These are phyloP conservation scores for Orthonyx spaldingii DNA, from an alignment of 2,113 vertebrate genomes.

Conservation along the genomic window DNA sequence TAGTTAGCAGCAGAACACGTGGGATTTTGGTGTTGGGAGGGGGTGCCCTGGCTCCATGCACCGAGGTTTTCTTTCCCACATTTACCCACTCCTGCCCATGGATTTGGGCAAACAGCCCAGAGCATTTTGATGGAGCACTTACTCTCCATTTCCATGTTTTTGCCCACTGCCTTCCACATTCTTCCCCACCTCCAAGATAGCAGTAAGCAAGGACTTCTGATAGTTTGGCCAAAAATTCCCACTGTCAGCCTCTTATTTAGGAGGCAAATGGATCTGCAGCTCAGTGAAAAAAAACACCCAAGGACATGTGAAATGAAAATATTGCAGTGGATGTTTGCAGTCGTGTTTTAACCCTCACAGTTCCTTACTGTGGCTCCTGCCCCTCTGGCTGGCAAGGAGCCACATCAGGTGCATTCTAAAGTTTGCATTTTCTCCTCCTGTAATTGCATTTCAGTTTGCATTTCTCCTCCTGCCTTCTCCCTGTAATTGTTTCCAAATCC, in stretches of 20 bases:
- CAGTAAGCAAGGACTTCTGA: neutral
- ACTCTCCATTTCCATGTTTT: neutral
- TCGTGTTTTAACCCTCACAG: accelerated
- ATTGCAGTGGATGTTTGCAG: neutral
- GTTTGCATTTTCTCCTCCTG: neutral
- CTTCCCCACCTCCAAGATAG: neutral
- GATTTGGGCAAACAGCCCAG: neutral
- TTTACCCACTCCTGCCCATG: neutral
- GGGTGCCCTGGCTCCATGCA: neutral
- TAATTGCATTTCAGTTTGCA: neutral
- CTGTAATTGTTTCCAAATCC: neutral
- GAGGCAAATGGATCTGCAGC: neutral
- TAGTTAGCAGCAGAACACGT: neutral
- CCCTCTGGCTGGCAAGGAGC: neutral
- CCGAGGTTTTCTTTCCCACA: neutral
- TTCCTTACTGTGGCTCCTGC: neutral
- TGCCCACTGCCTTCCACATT: neutral
- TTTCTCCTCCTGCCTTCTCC: neutral
- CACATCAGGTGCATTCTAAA: neutral
- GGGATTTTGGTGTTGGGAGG: neutral
- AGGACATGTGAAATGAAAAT: neutral
- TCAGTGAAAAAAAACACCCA: neutral
- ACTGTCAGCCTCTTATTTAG: neutral
- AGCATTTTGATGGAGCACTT: neutral
- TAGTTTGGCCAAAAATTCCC: neutral